phyloP scores from a whole-genome alignment of 2,888 invertebrate species.

The Parnassius mnemosyne region DNA sequence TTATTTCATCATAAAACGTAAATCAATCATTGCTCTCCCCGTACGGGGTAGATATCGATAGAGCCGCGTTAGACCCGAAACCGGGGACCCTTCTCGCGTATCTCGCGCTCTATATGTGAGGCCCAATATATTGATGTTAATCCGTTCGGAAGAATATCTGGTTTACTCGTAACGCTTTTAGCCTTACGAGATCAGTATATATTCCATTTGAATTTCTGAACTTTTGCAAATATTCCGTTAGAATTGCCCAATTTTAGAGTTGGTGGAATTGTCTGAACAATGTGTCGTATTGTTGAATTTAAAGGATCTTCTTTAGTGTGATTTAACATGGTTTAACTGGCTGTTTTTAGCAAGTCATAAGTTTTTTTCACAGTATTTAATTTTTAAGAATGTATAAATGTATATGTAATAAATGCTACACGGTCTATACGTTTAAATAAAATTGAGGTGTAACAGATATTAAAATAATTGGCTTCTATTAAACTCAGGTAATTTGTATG shows the following conservation, averaged over 20 bases:
- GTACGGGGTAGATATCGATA: not conserved
- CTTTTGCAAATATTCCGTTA: slow-evolving; percentile 5
- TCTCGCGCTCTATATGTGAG: not conserved
- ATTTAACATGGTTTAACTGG: no score
- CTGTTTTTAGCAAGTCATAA: no score
- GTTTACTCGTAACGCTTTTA: slow-evolving; percentile 9
- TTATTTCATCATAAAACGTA: slow-evolving; percentile 9
- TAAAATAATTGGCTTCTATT: no score
- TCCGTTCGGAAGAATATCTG: slow-evolving; percentile 32
- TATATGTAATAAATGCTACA: no score
- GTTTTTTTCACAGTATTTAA: no score
- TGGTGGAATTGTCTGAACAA: slow-evolving; percentile 8
- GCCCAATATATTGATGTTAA: slow-evolving; percentile 30
- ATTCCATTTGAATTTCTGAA: slow-evolving; percentile 17
- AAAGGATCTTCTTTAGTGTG: no score
- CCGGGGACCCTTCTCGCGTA: slow-evolving; percentile 9
- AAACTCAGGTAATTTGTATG: no score
- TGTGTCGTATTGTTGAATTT: slow-evolving; percentile 8
- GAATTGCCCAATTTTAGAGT: slow-evolving; percentile 12
- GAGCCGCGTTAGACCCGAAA: not conserved
- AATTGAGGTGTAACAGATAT: no score
- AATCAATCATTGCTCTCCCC: slow-evolving; percentile 17
- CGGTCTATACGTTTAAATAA: no score
- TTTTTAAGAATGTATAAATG: no score
- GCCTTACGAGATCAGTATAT: slow-evolving; percentile 9